Conservation (phyloP, 1,140 invertebrate genomes). For the Diuraphis noxia region DNA sequence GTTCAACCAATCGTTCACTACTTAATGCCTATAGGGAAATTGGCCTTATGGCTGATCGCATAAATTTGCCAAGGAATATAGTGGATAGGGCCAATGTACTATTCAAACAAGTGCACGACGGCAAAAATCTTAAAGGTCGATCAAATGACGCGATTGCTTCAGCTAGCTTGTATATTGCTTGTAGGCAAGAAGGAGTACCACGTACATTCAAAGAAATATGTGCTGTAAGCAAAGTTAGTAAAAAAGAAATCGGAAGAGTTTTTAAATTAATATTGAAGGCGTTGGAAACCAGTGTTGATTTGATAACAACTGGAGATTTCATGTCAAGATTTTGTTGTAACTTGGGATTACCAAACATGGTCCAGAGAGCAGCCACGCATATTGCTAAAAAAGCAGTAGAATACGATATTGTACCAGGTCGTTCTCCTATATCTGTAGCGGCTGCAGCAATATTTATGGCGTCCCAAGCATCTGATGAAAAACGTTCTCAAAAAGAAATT, state of each 20-base stretch:
- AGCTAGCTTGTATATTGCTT: constrained; percentile 98
- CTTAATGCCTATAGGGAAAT: constrained; percentile 97
- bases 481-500: constrained; percentile 96
- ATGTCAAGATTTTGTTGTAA: constrained; percentile 93
- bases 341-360: constrained; percentile 82
- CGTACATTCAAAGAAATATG: constrained; percentile 99
- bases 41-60: constrained; percentile 94
- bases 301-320: constrained; percentile 98
- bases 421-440: constrained; percentile 97
- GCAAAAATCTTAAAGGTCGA: constrained; percentile 87
- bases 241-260: constrained; percentile 98
- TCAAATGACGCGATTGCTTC: constrained; percentile 95
- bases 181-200: constrained; percentile 93
- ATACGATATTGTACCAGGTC: constrained; percentile 95
- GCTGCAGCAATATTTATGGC: constrained; percentile 99
- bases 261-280: constrained; percentile 94
- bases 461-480: constrained; percentile 94
- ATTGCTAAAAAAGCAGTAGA: constrained; percentile 97
- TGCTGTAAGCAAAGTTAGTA: constrained; percentile 97
- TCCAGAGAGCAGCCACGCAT: constrained; percentile 93
- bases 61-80: constrained; percentile 94
- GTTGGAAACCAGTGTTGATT: constrained; percentile 92
- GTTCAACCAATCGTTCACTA: constrained; percentile 58
- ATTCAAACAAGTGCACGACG: constrained; percentile 98
- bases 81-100: constrained; percentile 93